These are phyloP conservation scores for Enteromius paludinosus DNA, from an alignment of 2,797 vertebrate species.

Conservation along the genomic window DNA sequence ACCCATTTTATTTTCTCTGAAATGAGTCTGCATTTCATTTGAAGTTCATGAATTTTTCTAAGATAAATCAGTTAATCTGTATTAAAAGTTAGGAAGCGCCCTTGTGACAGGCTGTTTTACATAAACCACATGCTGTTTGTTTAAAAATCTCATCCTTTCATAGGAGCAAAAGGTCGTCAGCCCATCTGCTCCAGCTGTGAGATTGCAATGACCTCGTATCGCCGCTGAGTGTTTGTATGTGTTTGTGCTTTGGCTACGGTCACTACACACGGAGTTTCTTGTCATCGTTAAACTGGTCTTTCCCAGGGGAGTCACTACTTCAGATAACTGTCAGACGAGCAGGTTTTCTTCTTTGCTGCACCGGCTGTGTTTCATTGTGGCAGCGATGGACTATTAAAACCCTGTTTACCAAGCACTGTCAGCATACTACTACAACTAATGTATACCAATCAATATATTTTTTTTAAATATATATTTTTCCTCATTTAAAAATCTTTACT, in stretches of 20 bases:
- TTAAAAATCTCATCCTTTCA: conserved; percentile 34
- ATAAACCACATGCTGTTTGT: conserved; percentile 36
- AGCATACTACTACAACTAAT: neutral
- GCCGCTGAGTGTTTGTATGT: neutral
- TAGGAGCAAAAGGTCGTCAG: neutral
- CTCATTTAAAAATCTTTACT: neutral
- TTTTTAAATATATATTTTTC: neutral
- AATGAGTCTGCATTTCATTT: neutral
- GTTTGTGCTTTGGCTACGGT: conserved; percentile 9
- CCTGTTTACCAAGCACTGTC: conserved; percentile 6
- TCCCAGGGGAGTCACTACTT: conserved; percentile 30
- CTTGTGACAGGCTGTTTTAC: neutral
- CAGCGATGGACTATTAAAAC: conserved; percentile 3
- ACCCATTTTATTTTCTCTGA: neutral
- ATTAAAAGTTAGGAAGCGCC: conserved; percentile 13
- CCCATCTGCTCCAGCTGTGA: conserved; percentile 32
- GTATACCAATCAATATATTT: neutral
- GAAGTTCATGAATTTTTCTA: neutral
- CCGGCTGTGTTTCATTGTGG: neutral
- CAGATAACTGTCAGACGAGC: neutral
- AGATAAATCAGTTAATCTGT: conserved; percentile 6
- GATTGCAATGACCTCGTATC: neutral
- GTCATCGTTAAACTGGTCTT: neutral
- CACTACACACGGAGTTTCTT: neutral
- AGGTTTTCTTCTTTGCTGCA: conserved; percentile 1